Evolutionary conservation across 1,140 invertebrate species (phyloP).

Genomic region (Microplitis demolitor): DNA sequence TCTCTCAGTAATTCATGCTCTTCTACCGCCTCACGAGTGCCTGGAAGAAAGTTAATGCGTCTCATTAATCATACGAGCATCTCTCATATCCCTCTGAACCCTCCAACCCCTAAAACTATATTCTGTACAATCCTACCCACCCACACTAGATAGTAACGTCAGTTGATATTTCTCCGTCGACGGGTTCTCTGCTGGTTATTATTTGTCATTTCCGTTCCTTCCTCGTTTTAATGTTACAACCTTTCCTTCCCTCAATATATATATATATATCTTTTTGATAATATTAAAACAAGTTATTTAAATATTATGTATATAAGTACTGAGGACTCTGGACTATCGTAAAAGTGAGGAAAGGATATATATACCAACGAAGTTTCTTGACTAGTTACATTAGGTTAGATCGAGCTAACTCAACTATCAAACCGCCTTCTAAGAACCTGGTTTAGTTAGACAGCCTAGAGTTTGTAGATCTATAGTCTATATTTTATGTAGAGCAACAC

Average conservation of each 20-base stretch:
- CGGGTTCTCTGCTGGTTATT: constrained; percentile 36
- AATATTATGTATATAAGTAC: too few species aligned
- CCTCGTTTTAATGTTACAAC: neutral
- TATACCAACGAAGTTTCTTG: neutral
- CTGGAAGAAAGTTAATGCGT: constrained; percentile 26
- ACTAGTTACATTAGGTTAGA: neutral
- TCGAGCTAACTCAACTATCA: neutral
- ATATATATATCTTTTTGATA: neutral
- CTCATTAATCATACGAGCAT: constrained; percentile 34
- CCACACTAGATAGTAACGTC: constrained; percentile 1
- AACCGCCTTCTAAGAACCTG: neutral
- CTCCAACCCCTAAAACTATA: too few species aligned
- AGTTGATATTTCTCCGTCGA: constrained; percentile 22
- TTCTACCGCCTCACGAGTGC: neutral
- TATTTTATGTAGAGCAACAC: neutral
- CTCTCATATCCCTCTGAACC: neutral
- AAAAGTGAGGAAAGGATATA: neutral
- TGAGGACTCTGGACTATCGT: too few species aligned
- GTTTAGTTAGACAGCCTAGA: neutral
- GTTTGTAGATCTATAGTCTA: neutral
- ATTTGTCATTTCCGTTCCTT: constrained; percentile 40
- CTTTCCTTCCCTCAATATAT: neutral
- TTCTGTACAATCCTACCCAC: neutral
- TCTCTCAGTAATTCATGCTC: constrained; percentile 2
- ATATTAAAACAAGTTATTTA: too few species aligned